These are phyloP conservation scores for Drosophila takahashii DNA, from an alignment of 1,140 invertebrate genomes.

Conservation along the genomic window DNA sequence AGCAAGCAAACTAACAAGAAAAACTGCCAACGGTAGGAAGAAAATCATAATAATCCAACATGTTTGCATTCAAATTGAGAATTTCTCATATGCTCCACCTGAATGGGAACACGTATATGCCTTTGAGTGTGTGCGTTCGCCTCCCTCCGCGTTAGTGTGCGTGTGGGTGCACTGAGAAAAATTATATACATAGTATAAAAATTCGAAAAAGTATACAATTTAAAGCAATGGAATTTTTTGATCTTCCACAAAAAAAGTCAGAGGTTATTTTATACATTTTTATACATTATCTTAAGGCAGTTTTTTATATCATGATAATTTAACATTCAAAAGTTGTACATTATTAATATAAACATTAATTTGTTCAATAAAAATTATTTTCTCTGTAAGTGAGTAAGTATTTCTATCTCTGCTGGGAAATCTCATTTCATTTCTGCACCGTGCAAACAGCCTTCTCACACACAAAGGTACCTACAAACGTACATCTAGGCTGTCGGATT, in stretches of 20 bases:
- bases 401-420: constrained; percentile 67
- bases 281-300: no score
- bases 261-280: no score
- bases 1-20: constrained; percentile 50
- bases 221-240: no score
- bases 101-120: constrained; percentile 29
- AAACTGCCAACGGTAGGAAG: constrained; percentile 68
- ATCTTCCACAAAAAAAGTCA: no score
- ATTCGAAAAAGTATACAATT: not conserved
- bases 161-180: constrained; percentile 4
- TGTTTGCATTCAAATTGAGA: constrained; percentile 83
- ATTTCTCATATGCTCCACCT: constrained; percentile 61
- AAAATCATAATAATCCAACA: constrained; percentile 82
- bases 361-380: no score
- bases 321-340: no score
- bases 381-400: constrained; percentile 32
- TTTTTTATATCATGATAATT: no score
- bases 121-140: constrained; percentile 14
- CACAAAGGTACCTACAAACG: not conserved
- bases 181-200: not conserved
- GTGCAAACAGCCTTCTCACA: constrained; percentile 41
- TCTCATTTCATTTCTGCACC: constrained; percentile 77
- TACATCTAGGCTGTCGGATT: constrained; percentile 32
- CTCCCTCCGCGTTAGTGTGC: not conserved
- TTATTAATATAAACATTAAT: no score